Evolutionary conservation across 2,113 vertebrate species (phyloP).

Genomic region (Daubentonia madagascariensis): DNA sequence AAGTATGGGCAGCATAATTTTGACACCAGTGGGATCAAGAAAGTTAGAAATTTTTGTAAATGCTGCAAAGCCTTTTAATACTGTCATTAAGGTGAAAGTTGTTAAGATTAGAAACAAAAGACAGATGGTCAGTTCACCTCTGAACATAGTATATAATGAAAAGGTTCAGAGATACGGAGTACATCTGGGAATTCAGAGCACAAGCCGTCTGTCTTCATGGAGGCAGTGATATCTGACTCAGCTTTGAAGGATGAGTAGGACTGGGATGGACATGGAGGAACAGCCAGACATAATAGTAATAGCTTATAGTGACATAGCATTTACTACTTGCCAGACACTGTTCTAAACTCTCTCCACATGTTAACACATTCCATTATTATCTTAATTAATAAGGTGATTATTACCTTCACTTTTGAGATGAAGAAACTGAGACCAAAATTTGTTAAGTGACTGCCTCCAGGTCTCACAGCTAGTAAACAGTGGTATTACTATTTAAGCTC

Average conservation of each 20-base stretch:
- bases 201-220: not conserved
- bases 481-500: not conserved
- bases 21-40: not conserved
- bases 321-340: not conserved
- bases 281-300: not conserved
- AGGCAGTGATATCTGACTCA: not conserved
- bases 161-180: not conserved
- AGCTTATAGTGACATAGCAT: not conserved
- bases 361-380: not conserved
- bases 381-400: not conserved
- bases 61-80: not conserved
- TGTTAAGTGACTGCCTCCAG: not conserved
- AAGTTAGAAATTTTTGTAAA: slow-evolving; percentile 39
- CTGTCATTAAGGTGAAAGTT: not conserved
- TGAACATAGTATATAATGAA: not conserved
- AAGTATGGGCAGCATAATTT: slow-evolving; percentile 20
- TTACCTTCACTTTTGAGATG: slow-evolving; percentile 12
- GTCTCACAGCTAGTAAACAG: not conserved
- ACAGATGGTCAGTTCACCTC: not conserved
- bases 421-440: not conserved
- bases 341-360: not conserved
- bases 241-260: not conserved
- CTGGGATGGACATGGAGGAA: not conserved
- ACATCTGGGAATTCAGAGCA: not conserved
- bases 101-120: slow-evolving; percentile 7